These are phyloP conservation scores for Charadrius vociferus DNA, from an alignment of 2,113 vertebrate species.

Conservation along the genomic window DNA sequence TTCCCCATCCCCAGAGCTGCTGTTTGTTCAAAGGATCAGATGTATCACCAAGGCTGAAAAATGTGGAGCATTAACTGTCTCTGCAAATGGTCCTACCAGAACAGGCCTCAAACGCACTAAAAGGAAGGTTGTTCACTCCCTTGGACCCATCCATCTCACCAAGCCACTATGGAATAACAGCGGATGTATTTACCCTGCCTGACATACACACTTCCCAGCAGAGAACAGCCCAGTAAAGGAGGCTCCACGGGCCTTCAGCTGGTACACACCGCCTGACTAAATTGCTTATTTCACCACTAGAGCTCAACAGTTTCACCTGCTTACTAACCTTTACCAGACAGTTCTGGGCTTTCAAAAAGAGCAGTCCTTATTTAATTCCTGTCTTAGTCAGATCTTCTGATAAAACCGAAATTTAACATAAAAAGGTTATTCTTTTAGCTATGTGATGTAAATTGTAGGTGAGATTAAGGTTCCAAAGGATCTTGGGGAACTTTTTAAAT, in stretches of 20 bases:
- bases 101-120: background rate
- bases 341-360: background rate
- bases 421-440: background rate
- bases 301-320: background rate
- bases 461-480: background rate
- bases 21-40: background rate
- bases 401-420: background rate
- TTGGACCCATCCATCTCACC: background rate
- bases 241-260: background rate
- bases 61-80: background rate
- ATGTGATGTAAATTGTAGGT: background rate
- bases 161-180: background rate
- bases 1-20: background rate
- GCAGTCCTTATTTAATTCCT: background rate
- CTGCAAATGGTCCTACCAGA: background rate
- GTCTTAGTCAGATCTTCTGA: background rate
- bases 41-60: background rate
- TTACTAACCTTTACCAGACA: background rate
- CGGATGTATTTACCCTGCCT: too few relatives aligned
- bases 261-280: background rate
- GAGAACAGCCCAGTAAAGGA: background rate
- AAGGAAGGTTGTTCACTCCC: background rate
- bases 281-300: background rate
- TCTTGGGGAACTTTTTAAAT: background rate
- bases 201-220: accelerated